These are phyloP conservation scores for Byasa hedistus DNA, from an alignment of 2,888 invertebrate species.

Conservation along the genomic window DNA sequence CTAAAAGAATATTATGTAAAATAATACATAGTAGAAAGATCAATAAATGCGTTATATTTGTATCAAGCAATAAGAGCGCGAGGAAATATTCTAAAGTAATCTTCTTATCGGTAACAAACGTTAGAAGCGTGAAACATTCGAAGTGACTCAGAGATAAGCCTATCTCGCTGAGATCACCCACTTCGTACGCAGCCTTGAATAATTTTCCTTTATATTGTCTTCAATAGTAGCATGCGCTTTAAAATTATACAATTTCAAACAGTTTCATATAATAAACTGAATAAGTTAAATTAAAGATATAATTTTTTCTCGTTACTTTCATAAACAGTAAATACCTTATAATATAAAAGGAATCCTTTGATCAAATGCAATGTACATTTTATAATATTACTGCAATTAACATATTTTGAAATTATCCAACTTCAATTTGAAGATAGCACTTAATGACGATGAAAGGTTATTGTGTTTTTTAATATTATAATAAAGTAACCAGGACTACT, in stretches of 20 bases:
- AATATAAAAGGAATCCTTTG: too few relatives aligned
- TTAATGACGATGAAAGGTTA: too few relatives aligned
- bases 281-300: neutral
- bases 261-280: neutral
- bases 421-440: too few relatives aligned
- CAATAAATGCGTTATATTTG: neutral
- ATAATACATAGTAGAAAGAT: neutral
- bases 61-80: neutral
- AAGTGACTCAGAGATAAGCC: conserved; percentile 66
- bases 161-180: conserved; percentile 64
- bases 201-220: conserved; percentile 2
- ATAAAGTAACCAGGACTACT: too few relatives aligned
- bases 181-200: conserved; percentile 11
- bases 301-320: neutral
- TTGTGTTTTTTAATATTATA: too few relatives aligned
- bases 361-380: too few relatives aligned
- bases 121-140: conserved; percentile 30
- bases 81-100: conserved; percentile 26
- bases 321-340: neutral
- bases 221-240: neutral
- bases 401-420: too few relatives aligned
- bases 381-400: too few relatives aligned
- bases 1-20: neutral
- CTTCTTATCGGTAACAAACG: conserved; percentile 23
- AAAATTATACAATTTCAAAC: neutral